These are phyloP conservation scores for Laticauda colubrina DNA, from an alignment of 2,113 vertebrate species.

Conservation along the genomic window DNA sequence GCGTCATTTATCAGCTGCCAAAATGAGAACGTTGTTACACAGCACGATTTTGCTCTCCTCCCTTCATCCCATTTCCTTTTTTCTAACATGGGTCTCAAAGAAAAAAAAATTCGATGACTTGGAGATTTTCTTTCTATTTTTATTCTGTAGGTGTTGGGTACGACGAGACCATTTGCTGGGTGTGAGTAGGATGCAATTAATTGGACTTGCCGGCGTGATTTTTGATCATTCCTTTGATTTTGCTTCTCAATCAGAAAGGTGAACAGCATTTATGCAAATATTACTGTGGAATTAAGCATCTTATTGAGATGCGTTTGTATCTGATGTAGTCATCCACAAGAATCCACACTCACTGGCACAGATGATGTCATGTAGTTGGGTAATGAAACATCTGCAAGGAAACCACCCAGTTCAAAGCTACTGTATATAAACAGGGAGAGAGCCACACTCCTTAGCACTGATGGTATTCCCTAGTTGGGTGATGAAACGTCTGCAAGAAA, in stretches of 20 bases:
- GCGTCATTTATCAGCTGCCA: constrained; percentile 31
- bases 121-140: constrained; percentile 24
- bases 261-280: constrained; percentile 30
- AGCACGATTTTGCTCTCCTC: constrained; percentile 6
- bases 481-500: too few species aligned
- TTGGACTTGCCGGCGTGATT: not conserved
- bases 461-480: too few species aligned
- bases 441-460: too few species aligned
- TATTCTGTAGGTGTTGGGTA: constrained; percentile 18
- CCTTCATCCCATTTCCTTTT: constrained; percentile 5
- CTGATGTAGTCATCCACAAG: not conserved
- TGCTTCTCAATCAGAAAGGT: not conserved
- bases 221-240: not conserved
- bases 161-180: constrained; percentile 40
- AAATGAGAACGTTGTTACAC: constrained; percentile 36
- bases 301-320: not conserved
- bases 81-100: not conserved
- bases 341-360: too few species aligned
- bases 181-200: not conserved
- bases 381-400: too few species aligned
- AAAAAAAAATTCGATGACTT: not conserved
- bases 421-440: too few species aligned
- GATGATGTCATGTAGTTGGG: too few species aligned
- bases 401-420: too few species aligned
- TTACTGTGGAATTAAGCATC: not conserved